Base-by-base conservation (phyloP, 2,797 vertebrate genomes). In the Poeciliopsis infans region DNA sequence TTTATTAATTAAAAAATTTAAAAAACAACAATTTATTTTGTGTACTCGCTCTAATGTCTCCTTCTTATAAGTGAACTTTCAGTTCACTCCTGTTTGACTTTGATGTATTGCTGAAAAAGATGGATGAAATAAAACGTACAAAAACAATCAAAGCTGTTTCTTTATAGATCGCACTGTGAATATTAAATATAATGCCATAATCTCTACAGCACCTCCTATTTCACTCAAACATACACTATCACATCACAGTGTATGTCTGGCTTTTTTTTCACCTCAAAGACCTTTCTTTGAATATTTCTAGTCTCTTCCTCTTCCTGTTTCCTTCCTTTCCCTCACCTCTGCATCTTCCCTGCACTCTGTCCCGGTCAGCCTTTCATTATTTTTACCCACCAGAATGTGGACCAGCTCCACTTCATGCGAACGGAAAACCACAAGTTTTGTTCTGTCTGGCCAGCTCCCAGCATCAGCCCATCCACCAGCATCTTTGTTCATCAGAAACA, bases 381-480 rank as follows among this genome's bases (percentile, higher is more conserved):
- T 94, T 93, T 95, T 85, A 94, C 95, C 97, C 97, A 96, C 96
- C 94, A 96, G 94, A 90, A 92, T 94, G 94, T 97, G 97, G 97
- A 97, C 80, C 86, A 77, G 78, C 82, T 96, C 96, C 96, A 96
- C 96, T 96, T 96, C 97, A 97, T 97, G 96, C 95, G 92, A 97
- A 95, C 85, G 95, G 92, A 95, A 95, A 96, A 93, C 96, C 97
- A 93, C 97, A 96, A 93, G 85, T 95, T 96, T 95, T 96, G 94
- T 93, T 96, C 93, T 95, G 93, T 86, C 94, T 96, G 94, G 95
- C 96, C 95, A 83, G 89, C 88, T 81, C 94, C 96, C 97, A 97
- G 95, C 20, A 73, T 72, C 23, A 64, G 95, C 94, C 95, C 90
- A 59, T 39, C 79, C 86, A 55, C 68, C 77, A 73, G 59, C 77